phyloP scores from a whole-genome alignment of 92 coral and sea anemone species.

The Zoanthus solanderi region DNA sequence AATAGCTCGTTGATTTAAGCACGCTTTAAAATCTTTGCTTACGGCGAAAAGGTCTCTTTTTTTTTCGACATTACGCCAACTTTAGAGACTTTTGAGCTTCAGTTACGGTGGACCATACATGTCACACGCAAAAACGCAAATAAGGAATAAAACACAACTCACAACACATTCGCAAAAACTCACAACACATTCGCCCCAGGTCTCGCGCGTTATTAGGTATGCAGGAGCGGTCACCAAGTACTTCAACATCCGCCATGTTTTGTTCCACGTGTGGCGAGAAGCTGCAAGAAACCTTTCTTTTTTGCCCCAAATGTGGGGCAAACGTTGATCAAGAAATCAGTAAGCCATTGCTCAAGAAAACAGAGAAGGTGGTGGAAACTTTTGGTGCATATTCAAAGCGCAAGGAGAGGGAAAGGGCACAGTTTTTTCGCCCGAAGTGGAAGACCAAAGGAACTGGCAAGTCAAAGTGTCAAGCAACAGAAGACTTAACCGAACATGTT shows the following conservation, averaged over 20 bases:
- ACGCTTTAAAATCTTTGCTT: too few relatives aligned
- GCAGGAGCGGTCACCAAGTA: constrained; percentile 13
- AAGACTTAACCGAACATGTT: constrained; percentile 20
- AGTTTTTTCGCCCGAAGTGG: constrained; percentile 30
- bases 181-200: constrained; percentile 8
- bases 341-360: not conserved
- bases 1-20: too few relatives aligned
- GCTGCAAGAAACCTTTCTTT: constrained; percentile 23
- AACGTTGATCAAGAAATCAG: not conserved
- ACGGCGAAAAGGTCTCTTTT: too few relatives aligned
- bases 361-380: constrained; percentile 4
- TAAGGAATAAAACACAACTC: too few relatives aligned
- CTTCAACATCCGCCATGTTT: constrained; percentile 18
- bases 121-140: too few relatives aligned
- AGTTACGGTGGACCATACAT: too few relatives aligned
- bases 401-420: constrained; percentile 40
- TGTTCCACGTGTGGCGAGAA: constrained; percentile 12
- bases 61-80: too few relatives aligned
- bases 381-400: not conserved
- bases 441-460: constrained; percentile 17
- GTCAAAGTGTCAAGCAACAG: constrained; percentile 6
- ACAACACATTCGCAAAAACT: not conserved
- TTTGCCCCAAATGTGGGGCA: constrained; percentile 44
- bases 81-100: too few relatives aligned
- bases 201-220: not conserved